phyloP scores from a whole-genome alignment of 2,113 vertebrate species.

The Paracanthobrama guichenoti region DNA sequence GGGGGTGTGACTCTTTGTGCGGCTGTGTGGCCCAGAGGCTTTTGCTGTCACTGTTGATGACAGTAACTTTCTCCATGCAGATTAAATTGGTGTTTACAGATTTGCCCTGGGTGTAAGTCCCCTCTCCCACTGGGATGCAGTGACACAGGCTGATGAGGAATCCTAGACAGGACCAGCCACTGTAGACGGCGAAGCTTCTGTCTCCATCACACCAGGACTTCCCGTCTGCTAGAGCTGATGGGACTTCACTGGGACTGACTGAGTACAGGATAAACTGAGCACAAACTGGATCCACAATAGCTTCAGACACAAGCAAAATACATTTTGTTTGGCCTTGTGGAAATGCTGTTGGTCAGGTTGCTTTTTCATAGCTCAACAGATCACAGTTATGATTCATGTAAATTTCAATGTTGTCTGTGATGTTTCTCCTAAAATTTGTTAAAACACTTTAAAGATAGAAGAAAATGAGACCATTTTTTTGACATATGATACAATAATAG shows the following conservation, averaged over 20 bases:
- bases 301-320: neutral
- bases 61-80: constrained; percentile 90
- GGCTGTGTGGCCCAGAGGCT: constrained; percentile 81
- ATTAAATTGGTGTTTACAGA: constrained; percentile 96
- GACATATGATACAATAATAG: no score
- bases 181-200: constrained; percentile 71
- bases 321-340: neutral
- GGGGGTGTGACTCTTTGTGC: constrained; percentile 78
- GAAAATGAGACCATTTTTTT: no score
- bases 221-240: constrained; percentile 27
- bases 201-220: constrained; percentile 67
- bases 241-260: constrained; percentile 30
- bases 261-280: neutral
- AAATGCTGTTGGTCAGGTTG: neutral
- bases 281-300: neutral
- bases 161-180: constrained; percentile 80
- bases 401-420: neutral
- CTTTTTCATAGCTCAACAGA: neutral
- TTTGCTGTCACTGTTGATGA: constrained; percentile 85
- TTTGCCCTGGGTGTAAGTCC: constrained; percentile 84
- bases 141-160: constrained; percentile 81
- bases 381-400: neutral
- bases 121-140: constrained; percentile 81
- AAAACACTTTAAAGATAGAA: no score
- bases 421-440: neutral